phyloP scores from a whole-genome alignment of 2,888 invertebrate species.

The Hydrotaea cyrtoneurina region DNA sequence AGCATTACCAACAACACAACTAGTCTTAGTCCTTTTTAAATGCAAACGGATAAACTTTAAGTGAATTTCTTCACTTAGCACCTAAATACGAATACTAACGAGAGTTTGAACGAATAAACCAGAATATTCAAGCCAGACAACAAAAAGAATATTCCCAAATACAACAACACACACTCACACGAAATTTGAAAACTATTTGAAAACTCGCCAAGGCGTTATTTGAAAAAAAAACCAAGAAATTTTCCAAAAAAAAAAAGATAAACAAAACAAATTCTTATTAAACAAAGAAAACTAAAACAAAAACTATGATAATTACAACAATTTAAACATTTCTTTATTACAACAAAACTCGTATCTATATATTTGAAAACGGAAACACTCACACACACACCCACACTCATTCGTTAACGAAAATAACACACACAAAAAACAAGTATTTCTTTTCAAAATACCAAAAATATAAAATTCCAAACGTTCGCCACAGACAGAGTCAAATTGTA shows the following conservation, averaged over 20 bases:
- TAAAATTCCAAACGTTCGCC: neutral
- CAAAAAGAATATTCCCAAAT: neutral
- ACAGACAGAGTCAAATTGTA: too few relatives aligned
- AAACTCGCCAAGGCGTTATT: neutral
- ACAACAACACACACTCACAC: neutral
- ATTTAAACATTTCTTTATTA: conserved; percentile 13
- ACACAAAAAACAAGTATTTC: neutral
- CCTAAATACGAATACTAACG: neutral
- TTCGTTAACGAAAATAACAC: conserved; percentile 30
- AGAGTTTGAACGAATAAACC: neutral
- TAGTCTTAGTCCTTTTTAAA: conserved; percentile 38
- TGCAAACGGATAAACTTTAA: neutral
- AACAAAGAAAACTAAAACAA: conserved; percentile 10
- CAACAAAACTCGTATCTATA: neutral
- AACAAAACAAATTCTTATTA: conserved; percentile 9
- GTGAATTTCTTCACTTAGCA: neutral
- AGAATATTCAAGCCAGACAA: neutral
- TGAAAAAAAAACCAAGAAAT: conserved; percentile 11
- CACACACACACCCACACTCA: conserved; percentile 25
- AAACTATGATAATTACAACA: conserved; percentile 14
- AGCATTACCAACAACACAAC: conserved; percentile 27
- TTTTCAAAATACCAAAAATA: neutral
- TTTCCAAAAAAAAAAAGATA: neutral
- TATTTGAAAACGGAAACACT: conserved; percentile 11
- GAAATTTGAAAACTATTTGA: neutral